phyloP scores from a whole-genome alignment of 1,140 invertebrate genomes.

The Chionoecetes opilio region DNA sequence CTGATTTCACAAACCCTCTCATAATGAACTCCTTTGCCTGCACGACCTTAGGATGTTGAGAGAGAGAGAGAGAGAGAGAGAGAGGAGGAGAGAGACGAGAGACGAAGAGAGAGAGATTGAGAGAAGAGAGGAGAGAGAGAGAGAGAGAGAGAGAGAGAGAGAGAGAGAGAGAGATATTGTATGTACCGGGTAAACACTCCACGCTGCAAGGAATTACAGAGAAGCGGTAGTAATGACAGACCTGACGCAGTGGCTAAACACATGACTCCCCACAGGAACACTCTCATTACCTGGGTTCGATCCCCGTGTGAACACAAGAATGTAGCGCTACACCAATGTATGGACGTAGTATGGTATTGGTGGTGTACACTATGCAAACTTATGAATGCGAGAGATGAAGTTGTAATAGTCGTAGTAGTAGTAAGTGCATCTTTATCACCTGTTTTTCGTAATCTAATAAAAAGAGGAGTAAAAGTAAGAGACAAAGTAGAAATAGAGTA shows the following conservation, averaged over 20 bases:
- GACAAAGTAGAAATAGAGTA: neutral
- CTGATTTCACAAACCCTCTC: neutral
- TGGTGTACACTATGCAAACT: no score
- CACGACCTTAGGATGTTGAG: no score
- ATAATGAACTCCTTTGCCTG: neutral
- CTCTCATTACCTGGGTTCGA: no score
- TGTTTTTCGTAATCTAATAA: no score
- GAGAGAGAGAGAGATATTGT: no score
- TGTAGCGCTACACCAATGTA: no score
- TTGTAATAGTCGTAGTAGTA: neutral
- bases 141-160: no score
- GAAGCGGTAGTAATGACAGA: neutral
- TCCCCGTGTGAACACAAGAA: no score
- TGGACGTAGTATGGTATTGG: no score
- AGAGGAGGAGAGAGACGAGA: neutral
- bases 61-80: slow-evolving; percentile 38
- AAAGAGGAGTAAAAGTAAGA: slow-evolving; percentile 22
- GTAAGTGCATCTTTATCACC: no score
- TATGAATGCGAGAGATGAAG: no score
- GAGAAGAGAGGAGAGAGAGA: no score
- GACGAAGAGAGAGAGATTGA: neutral
- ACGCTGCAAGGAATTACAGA: neutral
- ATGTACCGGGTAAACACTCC: neutral
- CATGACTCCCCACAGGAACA: neutral
- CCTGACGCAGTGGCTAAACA: neutral